Conservation (phyloP, 1,140 invertebrate genomes). For the Alviniconcha marisindica region DNA sequence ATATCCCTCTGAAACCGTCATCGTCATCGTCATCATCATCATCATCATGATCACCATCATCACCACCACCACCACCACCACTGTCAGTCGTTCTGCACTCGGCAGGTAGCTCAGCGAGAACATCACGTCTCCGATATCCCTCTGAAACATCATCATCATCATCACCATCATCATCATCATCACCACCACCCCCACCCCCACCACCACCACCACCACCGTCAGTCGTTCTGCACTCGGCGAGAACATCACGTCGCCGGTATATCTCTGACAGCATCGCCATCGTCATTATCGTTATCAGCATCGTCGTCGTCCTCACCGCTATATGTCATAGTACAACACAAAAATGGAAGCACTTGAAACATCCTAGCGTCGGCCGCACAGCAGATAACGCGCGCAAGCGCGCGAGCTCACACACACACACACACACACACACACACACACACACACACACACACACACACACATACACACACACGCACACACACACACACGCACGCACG, state of each 20-base stretch:
- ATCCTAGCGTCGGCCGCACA: neutral
- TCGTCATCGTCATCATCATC: no score
- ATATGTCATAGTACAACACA: neutral
- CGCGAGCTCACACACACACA: no score
- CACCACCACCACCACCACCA: conserved; percentile 79
- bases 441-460: no score
- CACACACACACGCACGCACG: no score
- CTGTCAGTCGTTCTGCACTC: conserved; percentile 89
- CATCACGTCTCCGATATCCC: conserved; percentile 81
- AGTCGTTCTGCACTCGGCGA: neutral
- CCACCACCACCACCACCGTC: neutral
- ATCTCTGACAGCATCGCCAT: neutral
- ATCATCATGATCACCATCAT: no score
- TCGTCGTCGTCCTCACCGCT: neutral
- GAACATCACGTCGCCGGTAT: neutral
- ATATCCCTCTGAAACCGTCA: conserved; percentile 54
- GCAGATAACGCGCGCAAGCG: no score
- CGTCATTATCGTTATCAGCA: neutral
- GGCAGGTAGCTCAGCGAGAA: conserved; percentile 90
- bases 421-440: no score
- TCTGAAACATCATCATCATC: conserved; percentile 44
- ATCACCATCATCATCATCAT: conserved; percentile 13
- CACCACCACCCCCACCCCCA: neutral
- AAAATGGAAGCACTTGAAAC: neutral
- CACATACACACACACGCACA: no score